Evolutionary conservation across 1,140 invertebrate genomes (phyloP).

Genomic region (Conus betulinus): DNA sequence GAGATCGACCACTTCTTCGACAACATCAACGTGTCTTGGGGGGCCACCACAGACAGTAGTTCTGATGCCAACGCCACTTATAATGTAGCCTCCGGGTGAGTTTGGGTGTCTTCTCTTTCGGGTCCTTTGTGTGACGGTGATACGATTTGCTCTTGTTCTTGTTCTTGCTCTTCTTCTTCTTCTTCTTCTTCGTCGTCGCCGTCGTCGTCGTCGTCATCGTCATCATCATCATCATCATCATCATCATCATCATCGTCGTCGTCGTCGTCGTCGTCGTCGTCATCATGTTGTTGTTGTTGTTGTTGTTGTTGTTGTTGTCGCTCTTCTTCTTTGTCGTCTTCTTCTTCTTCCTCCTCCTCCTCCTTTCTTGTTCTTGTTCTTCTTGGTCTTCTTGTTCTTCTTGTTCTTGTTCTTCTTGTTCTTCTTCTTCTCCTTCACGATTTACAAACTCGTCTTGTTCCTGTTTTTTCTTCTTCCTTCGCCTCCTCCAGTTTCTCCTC

Average conservation of each 20-base stretch:
- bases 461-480: too few species aligned
- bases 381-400: background rate
- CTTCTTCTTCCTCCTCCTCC: too few species aligned
- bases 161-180: background rate
- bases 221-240: background rate
- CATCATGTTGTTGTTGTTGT: background rate
- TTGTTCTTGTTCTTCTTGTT: background rate
- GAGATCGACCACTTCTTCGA: conserved; percentile 82
- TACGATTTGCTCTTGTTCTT: background rate
- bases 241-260: background rate
- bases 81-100: background rate
- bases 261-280: background rate
- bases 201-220: too few species aligned
- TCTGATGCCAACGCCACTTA: background rate
- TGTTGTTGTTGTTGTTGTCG: background rate
- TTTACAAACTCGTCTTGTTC: background rate
- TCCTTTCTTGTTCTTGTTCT: background rate
- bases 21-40: conserved; percentile 51
- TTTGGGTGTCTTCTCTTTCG: background rate
- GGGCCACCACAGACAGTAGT: too few species aligned
- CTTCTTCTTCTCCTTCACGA: background rate
- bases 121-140: background rate
- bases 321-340: too few species aligned
- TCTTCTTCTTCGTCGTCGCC: background rate
- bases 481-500: too few species aligned